Percentiles rank a stretch among this genome's conserved stretches.
phyloP scores from a whole-genome alignment of 1,140 invertebrate genomes.

The Propsilocerus akamusi region DNA sequence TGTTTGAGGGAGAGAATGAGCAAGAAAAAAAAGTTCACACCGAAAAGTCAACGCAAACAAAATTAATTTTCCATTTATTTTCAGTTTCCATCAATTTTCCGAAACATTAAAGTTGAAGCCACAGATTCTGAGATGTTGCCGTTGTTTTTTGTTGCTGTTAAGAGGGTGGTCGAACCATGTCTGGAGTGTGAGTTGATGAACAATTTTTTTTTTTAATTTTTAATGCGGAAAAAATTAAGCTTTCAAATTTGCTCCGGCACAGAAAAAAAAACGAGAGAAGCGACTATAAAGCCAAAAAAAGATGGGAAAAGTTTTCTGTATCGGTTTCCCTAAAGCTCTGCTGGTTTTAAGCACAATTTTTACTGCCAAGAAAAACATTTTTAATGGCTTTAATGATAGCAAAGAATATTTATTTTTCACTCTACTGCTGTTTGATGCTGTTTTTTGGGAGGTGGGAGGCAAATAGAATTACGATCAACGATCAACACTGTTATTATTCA shows the following conservation, averaged over 20 bases:
- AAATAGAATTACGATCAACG: not conserved
- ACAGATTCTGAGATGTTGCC: not conserved
- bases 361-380: not conserved
- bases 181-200: not conserved
- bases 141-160: not conserved
- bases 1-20: not conserved
- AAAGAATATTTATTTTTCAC: not conserved
- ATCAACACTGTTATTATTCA: not conserved
- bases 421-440: not conserved
- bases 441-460: not conserved
- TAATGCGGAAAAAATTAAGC: too few species aligned
- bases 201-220: not conserved
- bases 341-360: not conserved
- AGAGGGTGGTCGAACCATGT: not conserved
- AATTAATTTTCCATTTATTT: constrained; percentile 1
- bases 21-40: too few species aligned
- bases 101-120: not conserved
- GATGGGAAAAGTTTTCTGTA: not conserved
- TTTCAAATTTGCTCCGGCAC: too few species aligned
- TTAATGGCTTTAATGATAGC: not conserved
- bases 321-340: not conserved
- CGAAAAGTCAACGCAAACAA: too few species aligned
- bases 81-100: not conserved
- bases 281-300: constrained; percentile 1
- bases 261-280: too few species aligned